Evolutionary conservation across 2,888 invertebrate genomes (phyloP).

Genomic region (Serrognathus titanus): DNA sequence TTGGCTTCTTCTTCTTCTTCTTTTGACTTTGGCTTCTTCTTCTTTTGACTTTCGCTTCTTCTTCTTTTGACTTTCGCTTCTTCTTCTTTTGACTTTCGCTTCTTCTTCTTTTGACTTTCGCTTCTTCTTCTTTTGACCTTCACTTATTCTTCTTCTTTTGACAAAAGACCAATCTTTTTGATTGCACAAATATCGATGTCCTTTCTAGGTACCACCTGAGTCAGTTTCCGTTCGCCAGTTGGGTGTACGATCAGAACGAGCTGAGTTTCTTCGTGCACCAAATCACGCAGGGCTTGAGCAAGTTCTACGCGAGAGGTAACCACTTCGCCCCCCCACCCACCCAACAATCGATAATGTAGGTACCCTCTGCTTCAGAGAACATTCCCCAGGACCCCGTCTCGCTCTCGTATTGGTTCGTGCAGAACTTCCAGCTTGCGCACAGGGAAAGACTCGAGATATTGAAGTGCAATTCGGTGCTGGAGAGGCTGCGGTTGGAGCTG

Average conservation of each 20-base stretch:
- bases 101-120: no score
- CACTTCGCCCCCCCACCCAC: neutral
- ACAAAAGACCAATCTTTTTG: no score
- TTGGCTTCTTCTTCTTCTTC: no score
- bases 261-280: conserved; percentile 38
- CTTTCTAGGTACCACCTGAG: conserved; percentile 39
- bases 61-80: no score
- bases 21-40: no score
- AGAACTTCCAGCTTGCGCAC: conserved; percentile 69
- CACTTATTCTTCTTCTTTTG: no score
- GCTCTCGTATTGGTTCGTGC: conserved; percentile 77
- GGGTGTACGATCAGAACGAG: conserved; percentile 45
- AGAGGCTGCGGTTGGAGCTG: conserved; percentile 60
- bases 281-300: conserved; percentile 34
- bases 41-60: no score
- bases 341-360: no score
- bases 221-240: conserved; percentile 40
- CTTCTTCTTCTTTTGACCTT: no score
- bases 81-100: no score
- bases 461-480: conserved; percentile 63
- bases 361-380: conserved; percentile 40
- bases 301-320: conserved; percentile 35
- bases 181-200: neutral
- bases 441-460: conserved; percentile 61
- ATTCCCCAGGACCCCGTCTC: conserved; percentile 66